Evolutionary conservation across 92 coral and sea anemone genomes (phyloP).

Genomic region (Parazoanthus darwini): DNA sequence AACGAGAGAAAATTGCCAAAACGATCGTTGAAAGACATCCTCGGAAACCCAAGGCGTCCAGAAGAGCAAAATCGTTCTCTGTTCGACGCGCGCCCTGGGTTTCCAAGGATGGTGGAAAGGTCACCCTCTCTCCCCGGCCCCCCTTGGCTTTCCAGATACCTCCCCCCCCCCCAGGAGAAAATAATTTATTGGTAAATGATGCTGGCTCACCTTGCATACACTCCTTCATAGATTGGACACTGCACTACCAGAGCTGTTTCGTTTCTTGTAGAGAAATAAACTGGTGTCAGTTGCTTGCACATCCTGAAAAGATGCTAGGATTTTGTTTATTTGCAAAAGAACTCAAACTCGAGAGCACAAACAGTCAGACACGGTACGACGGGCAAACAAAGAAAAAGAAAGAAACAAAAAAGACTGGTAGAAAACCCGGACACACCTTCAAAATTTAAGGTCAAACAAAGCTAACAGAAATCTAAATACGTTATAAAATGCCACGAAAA

Average conservation of each 20-base stretch:
- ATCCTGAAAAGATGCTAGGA: background rate
- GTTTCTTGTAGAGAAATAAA: background rate
- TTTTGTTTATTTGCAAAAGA: background rate
- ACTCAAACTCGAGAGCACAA: background rate
- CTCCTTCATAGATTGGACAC: slow-evolving; percentile 33
- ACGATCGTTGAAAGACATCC: background rate
- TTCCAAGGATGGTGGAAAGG: no score
- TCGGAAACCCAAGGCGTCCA: no score
- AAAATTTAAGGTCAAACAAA: background rate
- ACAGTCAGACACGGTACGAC: background rate
- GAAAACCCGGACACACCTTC: background rate
- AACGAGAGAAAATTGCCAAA: background rate
- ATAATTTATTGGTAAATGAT: no score
- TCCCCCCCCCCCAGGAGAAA: background rate
- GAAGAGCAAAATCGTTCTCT: no score
- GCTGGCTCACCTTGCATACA: slow-evolving; percentile 1
- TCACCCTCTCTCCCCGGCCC: no score
- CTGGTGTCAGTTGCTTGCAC: background rate
- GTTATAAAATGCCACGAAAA: background rate
- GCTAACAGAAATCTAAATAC: background rate
- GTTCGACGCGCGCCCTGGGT: no score
- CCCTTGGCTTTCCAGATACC: no score
- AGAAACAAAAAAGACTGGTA: no score
- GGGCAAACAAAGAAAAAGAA: no score
- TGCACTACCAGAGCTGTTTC: slow-evolving; percentile 25